Evolutionary conservation across 2,797 vertebrate genomes (phyloP), one percentile per base, ranked within the genome.

Genomic region (Florisuga fusca): DNA sequence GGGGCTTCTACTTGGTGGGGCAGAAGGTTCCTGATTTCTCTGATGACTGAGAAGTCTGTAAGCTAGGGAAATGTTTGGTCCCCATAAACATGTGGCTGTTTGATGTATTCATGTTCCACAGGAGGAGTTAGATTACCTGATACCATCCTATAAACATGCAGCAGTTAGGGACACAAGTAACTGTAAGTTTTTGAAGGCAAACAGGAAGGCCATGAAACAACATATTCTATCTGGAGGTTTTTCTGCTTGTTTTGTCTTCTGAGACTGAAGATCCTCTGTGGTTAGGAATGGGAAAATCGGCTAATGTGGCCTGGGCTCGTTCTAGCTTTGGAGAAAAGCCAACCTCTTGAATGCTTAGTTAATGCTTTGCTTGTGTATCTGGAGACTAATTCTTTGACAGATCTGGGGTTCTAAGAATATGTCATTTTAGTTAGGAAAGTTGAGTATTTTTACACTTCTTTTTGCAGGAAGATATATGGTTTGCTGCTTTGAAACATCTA

Each of bases 181-280:
- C 48, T 50, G 3, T 33, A 62, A n/a, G 22, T 34, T 76, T 58
- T 72, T 84, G 55, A 0, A 12, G 59, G 63, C 13, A 48, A 34
- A n/a, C 54, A n/a, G 0, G 0, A 61, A 77, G 33, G 16, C 26
- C 8, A 1, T 68, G 36, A 55, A 73, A 54, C 29, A 66, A 22
- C 19, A 72, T 11, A 14, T 84, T 84, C 67, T 7, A 36, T 43
- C 29, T 87, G 27, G 18, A 11, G 14, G 2, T 13, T 66, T 43
- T 72, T 71, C 57, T 27, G 0, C 18, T 38, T n/a, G 1, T 51
- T 69, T 81, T 48, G 78, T 38, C 6, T 90, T 82, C 29, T 43
- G 31, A 81, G 53, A 58, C 63, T 53, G 55, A 43, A 90, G 53
- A 10, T 90, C 71, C 76, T 64, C 31, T 74, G 41, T 83, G 57